Conservation (phyloP, 2,797 vertebrate species). For the Coregonus sp. region DNA sequence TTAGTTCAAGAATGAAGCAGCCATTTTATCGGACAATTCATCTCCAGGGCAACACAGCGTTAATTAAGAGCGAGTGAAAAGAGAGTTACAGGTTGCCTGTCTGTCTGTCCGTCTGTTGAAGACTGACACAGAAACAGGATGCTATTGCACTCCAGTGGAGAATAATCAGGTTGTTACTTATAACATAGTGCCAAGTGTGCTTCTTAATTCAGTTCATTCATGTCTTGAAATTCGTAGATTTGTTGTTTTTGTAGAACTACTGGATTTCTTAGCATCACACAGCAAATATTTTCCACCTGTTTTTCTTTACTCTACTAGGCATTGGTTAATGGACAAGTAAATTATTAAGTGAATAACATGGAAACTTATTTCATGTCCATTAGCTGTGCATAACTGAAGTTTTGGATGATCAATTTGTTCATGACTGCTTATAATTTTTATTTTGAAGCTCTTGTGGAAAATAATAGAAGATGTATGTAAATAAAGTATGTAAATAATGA, state of each 20-base stretch:
- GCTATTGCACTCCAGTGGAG: neutral
- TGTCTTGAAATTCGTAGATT: neutral
- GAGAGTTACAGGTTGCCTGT: neutral
- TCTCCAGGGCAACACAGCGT: slow-evolving; percentile 60
- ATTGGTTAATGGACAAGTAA: neutral
- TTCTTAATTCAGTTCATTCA: neutral
- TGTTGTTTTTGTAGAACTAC: neutral
- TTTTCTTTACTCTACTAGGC: neutral
- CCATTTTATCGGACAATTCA: slow-evolving; percentile 59
- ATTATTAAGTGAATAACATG: neutral
- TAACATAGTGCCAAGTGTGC: neutral
- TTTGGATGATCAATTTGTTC: neutral
- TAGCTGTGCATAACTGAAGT: neutral
- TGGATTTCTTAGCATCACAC: neutral
- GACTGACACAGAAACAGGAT: neutral
- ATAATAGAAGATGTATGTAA: too few relatives aligned
- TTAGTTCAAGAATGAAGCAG: slow-evolving; percentile 63
- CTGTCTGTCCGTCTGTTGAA: neutral
- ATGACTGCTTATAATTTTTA: neutral
- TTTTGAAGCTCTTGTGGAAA: too few relatives aligned
- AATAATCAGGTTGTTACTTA: neutral
- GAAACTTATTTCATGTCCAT: neutral
- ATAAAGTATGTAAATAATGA: too few relatives aligned
- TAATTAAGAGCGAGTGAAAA: slow-evolving; percentile 56
- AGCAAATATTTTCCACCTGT: neutral